Evolutionary conservation across 2,113 vertebrate genomes (phyloP), one percentile per base, ranked within the genome.

Genomic region (Cyprinodon variegatus): DNA sequence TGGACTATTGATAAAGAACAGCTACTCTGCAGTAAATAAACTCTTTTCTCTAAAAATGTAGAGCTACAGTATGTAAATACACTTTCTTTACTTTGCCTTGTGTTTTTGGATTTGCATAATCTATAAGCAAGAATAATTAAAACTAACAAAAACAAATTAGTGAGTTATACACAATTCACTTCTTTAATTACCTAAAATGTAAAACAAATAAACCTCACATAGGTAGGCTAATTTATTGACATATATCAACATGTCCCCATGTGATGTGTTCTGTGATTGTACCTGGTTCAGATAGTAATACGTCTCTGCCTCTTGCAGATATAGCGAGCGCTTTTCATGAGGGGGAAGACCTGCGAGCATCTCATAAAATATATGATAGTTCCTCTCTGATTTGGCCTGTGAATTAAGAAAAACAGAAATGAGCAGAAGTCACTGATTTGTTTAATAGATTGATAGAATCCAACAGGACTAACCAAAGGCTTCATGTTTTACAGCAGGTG

Each of bases 351-450:
- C 98, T 0, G 97, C 96, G 90, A 99, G 82, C 95, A 99, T 95
- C 95, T 99, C 97, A 0, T 99, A 99, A 93, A 99, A 98, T 86
- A 99, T 98, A 89, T 99, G 98, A 81, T 99, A 99, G 90, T 99
- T 99, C 84, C 98, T 96, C 87, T 99, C 97, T 0, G 91, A 95
- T 95, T 97, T 97, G 96, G 98, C 96, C 98, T 99, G 85, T 0
- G 65, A n/a, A 84, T 46, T 59, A 38, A 83, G 40, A 76, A 53
- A 76, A n/a, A 76, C 48, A 81, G 38, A 80, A 61, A 68, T 15
- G 45, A n/a, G 38, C 45, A 20, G 50, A 74, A 74, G 48, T 67
- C 41, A 70, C 29, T 22, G 39, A 50, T 8, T 46, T 4, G 4
- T 7, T 14, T 5, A 53, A n/a, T 10, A 20, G 17, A 57, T 20